A percentile compares a stretch with the other conserved stretches of the same genome.
Evolutionary conservation across 2,797 vertebrate genomes (phyloP).

Genomic region (Manis javanica): DNA sequence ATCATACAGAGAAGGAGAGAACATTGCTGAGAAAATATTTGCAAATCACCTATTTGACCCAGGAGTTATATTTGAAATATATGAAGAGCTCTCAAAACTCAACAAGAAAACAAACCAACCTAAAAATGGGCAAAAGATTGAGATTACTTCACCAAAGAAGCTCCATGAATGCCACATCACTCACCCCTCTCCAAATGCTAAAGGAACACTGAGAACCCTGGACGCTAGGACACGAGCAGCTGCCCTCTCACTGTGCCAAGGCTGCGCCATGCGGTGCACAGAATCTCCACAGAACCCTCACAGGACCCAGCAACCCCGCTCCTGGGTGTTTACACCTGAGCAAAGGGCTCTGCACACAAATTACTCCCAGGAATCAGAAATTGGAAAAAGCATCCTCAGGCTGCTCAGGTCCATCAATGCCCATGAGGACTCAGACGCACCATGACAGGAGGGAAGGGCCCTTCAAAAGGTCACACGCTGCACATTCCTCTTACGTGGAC

Average conservation of each 20-base stretch:
- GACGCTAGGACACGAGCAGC: no score
- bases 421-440: rapidly evolving
- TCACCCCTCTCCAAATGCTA: no score
- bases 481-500: no score
- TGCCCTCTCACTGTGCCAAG: no score
- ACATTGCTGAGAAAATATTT: neutral
- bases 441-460: neutral
- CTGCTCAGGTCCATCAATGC: rapidly evolving
- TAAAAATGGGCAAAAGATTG: neutral
- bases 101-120: neutral
- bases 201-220: no score
- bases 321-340: no score
- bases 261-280: no score
- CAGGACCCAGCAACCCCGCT: no score
- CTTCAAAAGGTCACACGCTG: rapidly evolving
- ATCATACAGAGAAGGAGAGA: neutral
- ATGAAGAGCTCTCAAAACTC: neutral
- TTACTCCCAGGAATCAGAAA: no score
- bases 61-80: neutral
- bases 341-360: neutral
- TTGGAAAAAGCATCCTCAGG: neutral
- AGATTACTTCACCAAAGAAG: neutral
- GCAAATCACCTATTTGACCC: neutral
- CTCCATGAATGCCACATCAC: rapidly evolving
- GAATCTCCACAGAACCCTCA: no score